Evolutionary conservation across 2,113 vertebrate species (phyloP).

Genomic region (Pionites leucogaster): DNA sequence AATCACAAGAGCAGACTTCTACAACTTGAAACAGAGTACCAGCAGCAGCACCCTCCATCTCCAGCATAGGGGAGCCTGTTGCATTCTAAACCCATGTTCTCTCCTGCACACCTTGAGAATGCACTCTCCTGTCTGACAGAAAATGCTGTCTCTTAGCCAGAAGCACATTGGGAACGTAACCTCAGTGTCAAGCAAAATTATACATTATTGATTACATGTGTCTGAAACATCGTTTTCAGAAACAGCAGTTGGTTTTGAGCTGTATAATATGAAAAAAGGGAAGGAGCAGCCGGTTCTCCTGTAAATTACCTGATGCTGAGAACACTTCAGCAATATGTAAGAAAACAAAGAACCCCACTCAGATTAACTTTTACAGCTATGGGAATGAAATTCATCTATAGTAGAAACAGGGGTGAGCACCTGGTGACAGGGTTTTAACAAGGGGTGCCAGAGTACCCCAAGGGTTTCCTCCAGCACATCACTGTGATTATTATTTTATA

Average conservation of each 20-base stretch:
- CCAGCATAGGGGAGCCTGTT: background rate
- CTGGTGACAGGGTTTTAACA: constrained; percentile 15
- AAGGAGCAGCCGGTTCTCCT: background rate
- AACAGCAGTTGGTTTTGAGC: background rate
- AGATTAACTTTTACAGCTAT: background rate
- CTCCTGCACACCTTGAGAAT: background rate
- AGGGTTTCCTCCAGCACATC: background rate
- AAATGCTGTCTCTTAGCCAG: background rate
- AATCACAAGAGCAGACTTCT: background rate
- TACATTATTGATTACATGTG: background rate
- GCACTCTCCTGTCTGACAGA: background rate
- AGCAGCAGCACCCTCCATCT: background rate
- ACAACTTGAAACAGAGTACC: background rate
- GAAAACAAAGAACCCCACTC: background rate
- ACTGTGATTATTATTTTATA: constrained; percentile 6
- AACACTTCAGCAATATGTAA: background rate
- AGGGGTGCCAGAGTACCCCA: background rate
- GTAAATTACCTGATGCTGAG: background rate
- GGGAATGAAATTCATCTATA: background rate
- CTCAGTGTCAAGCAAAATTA: background rate
- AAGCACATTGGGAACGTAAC: background rate
- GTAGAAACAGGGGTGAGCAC: background rate
- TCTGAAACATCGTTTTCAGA: background rate
- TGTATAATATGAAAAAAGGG: background rate
- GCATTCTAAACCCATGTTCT: accelerated